A percentile compares a stretch with the other conserved stretches of the same genome.
These are phyloP conservation scores for Osmerus mordax DNA, from an alignment of 2,113 vertebrate genomes.

Conservation along the genomic window DNA sequence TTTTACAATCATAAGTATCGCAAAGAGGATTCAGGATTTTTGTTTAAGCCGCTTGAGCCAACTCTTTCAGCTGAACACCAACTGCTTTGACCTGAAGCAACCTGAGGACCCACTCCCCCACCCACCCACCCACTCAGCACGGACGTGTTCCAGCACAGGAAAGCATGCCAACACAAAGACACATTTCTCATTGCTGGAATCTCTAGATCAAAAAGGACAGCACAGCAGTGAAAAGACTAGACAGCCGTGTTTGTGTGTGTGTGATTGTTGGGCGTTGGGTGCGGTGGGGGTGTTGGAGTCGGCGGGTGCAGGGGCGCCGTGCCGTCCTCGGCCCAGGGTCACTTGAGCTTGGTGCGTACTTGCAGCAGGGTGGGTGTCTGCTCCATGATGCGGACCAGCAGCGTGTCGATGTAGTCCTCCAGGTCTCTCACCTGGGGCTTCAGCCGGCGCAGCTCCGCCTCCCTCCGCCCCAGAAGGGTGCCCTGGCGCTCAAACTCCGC, in stretches of 20 bases:
- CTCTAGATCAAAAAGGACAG: conserved; percentile 67
- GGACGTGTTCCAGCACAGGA: conserved; percentile 38
- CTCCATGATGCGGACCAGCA: conserved; percentile 97
- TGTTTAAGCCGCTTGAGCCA: conserved; percentile 15
- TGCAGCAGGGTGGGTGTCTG: conserved; percentile 91
- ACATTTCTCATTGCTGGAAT: conserved; percentile 50
- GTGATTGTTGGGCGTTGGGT: neutral
- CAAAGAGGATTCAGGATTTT: conserved; percentile 35
- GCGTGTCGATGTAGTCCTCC: conserved; percentile 95
- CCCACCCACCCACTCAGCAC: conserved; percentile 27
- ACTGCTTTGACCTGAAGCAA: conserved; percentile 56
- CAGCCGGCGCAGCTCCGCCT: conserved; percentile 83
- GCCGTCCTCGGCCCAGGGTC: conserved; percentile 28
- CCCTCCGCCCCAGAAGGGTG: conserved; percentile 81
- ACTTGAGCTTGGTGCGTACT: conserved; percentile 76
- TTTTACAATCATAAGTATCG: conserved; percentile 44
- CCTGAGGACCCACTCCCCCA: conserved; percentile 52
- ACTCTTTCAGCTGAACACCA: conserved; percentile 25
- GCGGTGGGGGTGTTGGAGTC: conserved; percentile 31
- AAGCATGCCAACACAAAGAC: conserved; percentile 60
- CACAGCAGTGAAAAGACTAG: conserved; percentile 67
- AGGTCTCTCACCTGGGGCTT: conserved; percentile 85
- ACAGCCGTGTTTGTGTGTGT: conserved; percentile 50
- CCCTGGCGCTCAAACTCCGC: conserved; percentile 78
- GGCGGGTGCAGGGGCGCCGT: conserved; percentile 5